Percentiles rank a stretch among this genome's conserved stretches.
phyloP scores from a whole-genome alignment of 2,888 invertebrate species.

The Cephus nigrinus region DNA sequence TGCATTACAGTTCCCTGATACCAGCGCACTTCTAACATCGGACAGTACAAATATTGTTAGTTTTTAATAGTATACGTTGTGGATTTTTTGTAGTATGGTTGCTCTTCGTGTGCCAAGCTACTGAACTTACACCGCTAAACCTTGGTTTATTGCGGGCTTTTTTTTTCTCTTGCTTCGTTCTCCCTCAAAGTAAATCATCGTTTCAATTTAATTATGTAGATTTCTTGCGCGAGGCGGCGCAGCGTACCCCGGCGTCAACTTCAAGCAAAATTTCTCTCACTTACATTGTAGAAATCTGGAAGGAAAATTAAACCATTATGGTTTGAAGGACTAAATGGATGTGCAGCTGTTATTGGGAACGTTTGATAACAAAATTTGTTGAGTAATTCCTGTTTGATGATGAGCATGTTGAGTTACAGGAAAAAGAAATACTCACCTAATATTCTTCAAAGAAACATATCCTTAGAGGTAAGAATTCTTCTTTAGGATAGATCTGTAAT shows the following conservation, averaged over 20 bases:
- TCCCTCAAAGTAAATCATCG: constrained; percentile 32
- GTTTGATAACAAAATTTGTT: not conserved
- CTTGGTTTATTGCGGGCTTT: constrained; percentile 22
- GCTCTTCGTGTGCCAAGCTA: constrained; percentile 47
- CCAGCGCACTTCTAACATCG: constrained; percentile 56
- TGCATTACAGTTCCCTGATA: constrained; percentile 57
- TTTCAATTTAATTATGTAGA: constrained; percentile 20
- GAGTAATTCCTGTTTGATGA: not conserved
- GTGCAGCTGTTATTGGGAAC: not conserved
- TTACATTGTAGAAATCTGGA: constrained; percentile 60
- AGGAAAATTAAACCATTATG: constrained; percentile 26
- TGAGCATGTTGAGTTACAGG: not conserved
- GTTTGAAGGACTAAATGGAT: not conserved
- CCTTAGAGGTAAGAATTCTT: constrained; percentile 53
- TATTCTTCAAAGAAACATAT: constrained; percentile 57
- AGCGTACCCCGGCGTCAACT: constrained; percentile 44
- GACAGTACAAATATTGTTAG: constrained; percentile 62
- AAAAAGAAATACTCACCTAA: constrained; percentile 48
- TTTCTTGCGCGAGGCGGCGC: constrained; percentile 39
- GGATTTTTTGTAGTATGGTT: constrained; percentile 50
- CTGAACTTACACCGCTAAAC: constrained; percentile 52
- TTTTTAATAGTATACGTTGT: constrained; percentile 59
- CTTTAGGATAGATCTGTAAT: constrained; percentile 63
- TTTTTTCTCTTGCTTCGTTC: constrained; percentile 30
- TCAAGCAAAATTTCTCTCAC: constrained; percentile 56